Conservation (phyloP, 2,888 invertebrate species). For the Caenorhabditis panamensis region DNA sequence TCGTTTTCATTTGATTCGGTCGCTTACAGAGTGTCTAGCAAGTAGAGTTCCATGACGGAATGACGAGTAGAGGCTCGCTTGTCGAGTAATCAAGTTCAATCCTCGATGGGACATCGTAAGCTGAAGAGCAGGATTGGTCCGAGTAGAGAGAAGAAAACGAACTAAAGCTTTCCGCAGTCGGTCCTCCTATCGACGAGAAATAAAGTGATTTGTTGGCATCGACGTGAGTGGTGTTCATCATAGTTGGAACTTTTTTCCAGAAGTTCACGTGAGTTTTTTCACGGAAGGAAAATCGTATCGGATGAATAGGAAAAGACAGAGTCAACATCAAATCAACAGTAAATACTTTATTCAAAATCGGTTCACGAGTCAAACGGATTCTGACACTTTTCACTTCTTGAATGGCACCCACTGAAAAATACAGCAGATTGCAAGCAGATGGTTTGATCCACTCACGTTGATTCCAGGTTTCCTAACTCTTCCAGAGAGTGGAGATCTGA, state of each 20-base stretch:
- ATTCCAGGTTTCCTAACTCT: not conserved
- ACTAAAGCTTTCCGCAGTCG: not conserved
- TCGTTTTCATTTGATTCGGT: too few relatives aligned
- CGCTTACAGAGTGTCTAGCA: constrained; percentile 23
- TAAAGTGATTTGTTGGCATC: not conserved
- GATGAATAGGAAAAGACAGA: too few relatives aligned
- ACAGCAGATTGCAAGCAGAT: not conserved
- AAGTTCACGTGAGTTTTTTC: not conserved
- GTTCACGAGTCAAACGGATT: too few relatives aligned
- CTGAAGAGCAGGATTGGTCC: not conserved
- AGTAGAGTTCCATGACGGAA: constrained; percentile 27
- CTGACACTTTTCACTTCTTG: not conserved
- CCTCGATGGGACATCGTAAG: constrained; percentile 45
- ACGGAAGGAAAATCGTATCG: too few relatives aligned
- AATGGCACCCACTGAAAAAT: not conserved
- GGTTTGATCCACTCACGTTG: not conserved
- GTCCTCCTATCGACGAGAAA: not conserved
- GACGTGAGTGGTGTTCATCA: too few relatives aligned
- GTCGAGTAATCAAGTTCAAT: constrained; percentile 49
- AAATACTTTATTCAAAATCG: too few relatives aligned
- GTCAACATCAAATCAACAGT: too few relatives aligned
- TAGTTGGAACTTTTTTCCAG: not conserved
- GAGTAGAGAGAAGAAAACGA: not conserved
- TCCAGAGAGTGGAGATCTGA: not conserved
- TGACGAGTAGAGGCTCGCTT: constrained; percentile 32